phyloP scores from a whole-genome alignment of 2,888 invertebrate species.

The Meteorus colon region DNA sequence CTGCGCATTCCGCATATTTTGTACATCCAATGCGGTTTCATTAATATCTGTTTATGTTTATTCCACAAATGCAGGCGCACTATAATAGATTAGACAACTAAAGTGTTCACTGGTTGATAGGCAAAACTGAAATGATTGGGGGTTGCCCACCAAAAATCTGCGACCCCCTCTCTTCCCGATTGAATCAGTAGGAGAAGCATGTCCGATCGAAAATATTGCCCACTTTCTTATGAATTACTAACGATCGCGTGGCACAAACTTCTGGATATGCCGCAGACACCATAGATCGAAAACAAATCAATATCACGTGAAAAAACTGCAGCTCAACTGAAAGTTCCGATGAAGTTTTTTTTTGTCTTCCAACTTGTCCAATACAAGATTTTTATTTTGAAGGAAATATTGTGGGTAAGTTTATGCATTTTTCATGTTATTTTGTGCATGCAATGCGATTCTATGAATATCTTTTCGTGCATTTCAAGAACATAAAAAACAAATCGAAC shows the following conservation, averaged over 20 bases:
- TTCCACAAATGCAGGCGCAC: no score
- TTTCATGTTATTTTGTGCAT: background rate
- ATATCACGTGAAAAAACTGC: no score
- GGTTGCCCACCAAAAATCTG: background rate
- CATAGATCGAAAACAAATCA: no score
- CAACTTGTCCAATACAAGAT: background rate
- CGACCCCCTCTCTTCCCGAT: background rate
- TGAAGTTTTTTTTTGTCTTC: background rate
- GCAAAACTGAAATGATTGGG: background rate
- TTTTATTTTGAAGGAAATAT: background rate
- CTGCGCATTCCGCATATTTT: no score
- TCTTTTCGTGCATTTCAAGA: background rate
- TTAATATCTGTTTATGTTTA: no score
- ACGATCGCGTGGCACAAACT: no score
- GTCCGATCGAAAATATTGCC: background rate
- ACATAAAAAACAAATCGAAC: background rate
- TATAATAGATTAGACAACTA: background rate
- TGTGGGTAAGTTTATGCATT: conserved; percentile 1
- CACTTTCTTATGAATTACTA: no score
- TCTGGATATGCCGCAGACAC: no score
- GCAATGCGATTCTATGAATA: background rate
- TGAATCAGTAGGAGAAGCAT: background rate
- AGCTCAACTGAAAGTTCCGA: background rate
- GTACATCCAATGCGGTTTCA: no score
- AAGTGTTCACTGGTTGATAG: background rate